Evolutionary conservation across 2,888 invertebrate species (phyloP).

Genomic region (Sisyra terminalis): DNA sequence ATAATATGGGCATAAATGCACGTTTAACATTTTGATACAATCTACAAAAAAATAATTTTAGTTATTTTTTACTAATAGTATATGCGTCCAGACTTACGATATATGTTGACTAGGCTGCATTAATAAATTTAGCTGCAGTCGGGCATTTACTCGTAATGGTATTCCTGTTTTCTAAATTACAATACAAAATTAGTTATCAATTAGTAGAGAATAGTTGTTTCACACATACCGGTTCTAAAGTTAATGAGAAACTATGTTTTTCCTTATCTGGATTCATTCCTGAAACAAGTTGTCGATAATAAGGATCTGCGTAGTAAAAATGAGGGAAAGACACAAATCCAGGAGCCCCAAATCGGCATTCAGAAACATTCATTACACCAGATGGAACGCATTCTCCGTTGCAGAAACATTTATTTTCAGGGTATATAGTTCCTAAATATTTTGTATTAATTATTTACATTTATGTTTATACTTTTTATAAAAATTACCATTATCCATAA

Average conservation of each 20-base stretch:
- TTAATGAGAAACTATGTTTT: constrained; percentile 59
- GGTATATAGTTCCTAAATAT: constrained; percentile 35
- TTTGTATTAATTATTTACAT: background rate
- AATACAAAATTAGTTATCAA: constrained; percentile 6
- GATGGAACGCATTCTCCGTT: constrained; percentile 53
- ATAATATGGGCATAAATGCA: constrained; percentile 57
- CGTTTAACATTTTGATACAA: constrained; percentile 47
- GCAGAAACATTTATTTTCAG: constrained; percentile 54
- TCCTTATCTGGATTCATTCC: constrained; percentile 53
- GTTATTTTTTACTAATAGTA: no score
- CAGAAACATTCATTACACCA: constrained; percentile 61
- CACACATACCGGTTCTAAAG: constrained; percentile 51
- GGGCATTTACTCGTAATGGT: constrained; percentile 56
- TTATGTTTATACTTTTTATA: no score
- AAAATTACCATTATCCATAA: constrained; percentile 55
- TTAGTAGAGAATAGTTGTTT: background rate
- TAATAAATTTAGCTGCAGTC: constrained; percentile 64
- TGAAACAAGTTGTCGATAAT: constrained; percentile 40
- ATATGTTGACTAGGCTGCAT: constrained; percentile 45
- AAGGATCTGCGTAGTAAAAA: constrained; percentile 60
- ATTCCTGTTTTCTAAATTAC: constrained; percentile 48
- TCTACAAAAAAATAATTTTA: constrained; percentile 28
- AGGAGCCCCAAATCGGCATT: constrained; percentile 66
- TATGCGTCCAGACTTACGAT: constrained; percentile 28
- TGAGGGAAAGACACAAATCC: constrained; percentile 74